Conservation (phyloP, 2,797 vertebrate species). For the Xenops minutus region DNA sequence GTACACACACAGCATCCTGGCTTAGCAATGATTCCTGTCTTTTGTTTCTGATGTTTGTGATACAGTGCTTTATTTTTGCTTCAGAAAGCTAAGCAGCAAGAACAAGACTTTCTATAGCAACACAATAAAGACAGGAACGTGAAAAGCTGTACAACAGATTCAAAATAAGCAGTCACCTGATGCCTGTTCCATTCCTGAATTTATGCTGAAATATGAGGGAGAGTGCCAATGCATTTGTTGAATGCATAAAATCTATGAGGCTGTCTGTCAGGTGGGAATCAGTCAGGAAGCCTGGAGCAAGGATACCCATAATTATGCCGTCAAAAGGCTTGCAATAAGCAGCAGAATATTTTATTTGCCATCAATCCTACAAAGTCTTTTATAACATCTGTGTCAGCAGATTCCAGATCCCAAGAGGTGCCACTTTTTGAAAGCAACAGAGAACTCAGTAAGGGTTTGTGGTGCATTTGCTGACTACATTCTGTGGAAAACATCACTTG, state of each 20-base stretch:
- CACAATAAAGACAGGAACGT: slow-evolving; percentile 4
- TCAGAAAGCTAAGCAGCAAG: slow-evolving; percentile 36
- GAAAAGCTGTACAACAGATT: slow-evolving; percentile 10
- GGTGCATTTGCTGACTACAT: slow-evolving; percentile 24
- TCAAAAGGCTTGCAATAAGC: slow-evolving; percentile 58
- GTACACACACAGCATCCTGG: not conserved
- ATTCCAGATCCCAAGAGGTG: slow-evolving; percentile 64
- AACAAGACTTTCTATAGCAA: slow-evolving; percentile 10
- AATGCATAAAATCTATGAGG: slow-evolving; percentile 38
- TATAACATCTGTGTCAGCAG: slow-evolving; percentile 60
- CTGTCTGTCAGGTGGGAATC: slow-evolving; percentile 41
- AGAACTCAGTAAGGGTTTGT: slow-evolving; percentile 39
- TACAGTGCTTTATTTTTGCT: not conserved
- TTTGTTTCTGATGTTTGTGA: not conserved
- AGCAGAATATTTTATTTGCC: slow-evolving; percentile 61
- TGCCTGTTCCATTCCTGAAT: slow-evolving; percentile 22
- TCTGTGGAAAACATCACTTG: slow-evolving; percentile 24
- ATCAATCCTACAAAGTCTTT: slow-evolving; percentile 61
- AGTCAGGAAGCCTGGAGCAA: slow-evolving; percentile 46
- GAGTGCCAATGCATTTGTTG: not conserved
- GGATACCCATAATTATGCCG: slow-evolving; percentile 47
- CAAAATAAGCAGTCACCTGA: slow-evolving; percentile 16
- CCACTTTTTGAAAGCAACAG: slow-evolving; percentile 59
- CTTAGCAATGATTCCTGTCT: not conserved
- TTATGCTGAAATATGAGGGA: slow-evolving; percentile 28